Evolutionary conservation across 2,797 vertebrate genomes (phyloP), one percentile per base, ranked within the genome.

Genomic region (Lerista edwardsae): DNA sequence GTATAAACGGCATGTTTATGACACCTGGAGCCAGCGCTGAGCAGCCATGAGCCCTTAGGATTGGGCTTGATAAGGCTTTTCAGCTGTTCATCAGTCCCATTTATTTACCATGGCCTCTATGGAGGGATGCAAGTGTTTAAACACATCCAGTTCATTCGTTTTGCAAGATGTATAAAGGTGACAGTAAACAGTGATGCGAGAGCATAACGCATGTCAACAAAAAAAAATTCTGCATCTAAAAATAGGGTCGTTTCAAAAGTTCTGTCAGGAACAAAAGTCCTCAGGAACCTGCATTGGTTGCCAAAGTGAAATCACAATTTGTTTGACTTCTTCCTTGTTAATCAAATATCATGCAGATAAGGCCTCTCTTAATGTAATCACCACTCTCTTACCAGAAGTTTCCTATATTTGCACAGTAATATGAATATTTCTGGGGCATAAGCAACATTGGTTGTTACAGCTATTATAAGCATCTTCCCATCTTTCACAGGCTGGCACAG

Each of bases 291-390:
- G 65, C 76, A 88, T 44, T 67, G 55, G 74, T 84, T 93, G 82
- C 68, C 57, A 84, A 86, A 88, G 67, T 93, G 85, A 85, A 92
- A 89, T 64, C 62, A 1, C 31, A 87, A 39, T 68, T 86, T 85
- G 79, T 87, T 90, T 92, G 86, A 14, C 69, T 93, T 73, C 80
- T 93, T 87, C 88, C 87, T 1, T 85, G 19, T 93, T 91, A 91
- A 92, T 93, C 86, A 92, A 91, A 91, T 91, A 64, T 55, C 39
- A 83, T 75, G 72, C 64, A 93, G 91, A 90, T 92, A 93, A 94
- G 81, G 36, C 64, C 82, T 88, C 1, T 59, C 34, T 83, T 90
- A 88, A 41, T 0, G 1, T 86, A 90, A 92, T 65, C 0, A 0
- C 11, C 74, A 29, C 72, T 93, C 80, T 93, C 80, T 90, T 83